Percentiles rank a stretch among this genome's conserved stretches.
Conservation (phyloP, 2,888 invertebrate species). For the Noctua janthe region DNA sequence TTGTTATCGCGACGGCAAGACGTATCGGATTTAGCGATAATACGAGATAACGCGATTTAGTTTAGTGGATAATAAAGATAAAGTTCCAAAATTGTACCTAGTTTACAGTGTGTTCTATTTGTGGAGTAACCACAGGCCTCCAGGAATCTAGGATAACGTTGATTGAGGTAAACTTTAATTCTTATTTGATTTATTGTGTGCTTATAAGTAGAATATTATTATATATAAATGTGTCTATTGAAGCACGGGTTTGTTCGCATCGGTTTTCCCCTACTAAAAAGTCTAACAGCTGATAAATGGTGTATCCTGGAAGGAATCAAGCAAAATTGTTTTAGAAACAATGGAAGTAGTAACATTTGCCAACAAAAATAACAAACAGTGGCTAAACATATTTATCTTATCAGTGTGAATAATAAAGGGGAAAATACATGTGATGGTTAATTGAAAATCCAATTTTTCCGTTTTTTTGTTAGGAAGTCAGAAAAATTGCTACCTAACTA, state of each 20-base stretch:
- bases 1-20: slow-evolving; percentile 61
- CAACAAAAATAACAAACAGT: background rate
- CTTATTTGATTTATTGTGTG: slow-evolving; percentile 23
- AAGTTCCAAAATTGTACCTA: background rate
- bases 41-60: background rate
- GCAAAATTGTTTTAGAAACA: background rate
- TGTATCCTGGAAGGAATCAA: slow-evolving; percentile 38
- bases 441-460: background rate
- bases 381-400: background rate
- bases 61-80: background rate
- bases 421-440: background rate
- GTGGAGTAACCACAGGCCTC: slow-evolving; percentile 1
- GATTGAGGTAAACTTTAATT: slow-evolving; percentile 51
- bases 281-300: background rate
- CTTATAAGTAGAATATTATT: slow-evolving; percentile 27
- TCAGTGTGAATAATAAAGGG: background rate
- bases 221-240: slow-evolving; percentile 2
- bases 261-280: slow-evolving; percentile 43
- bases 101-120: slow-evolving; percentile 1
- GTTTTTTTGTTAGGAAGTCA: background rate
- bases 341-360: background rate
- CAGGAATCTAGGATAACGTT: background rate
- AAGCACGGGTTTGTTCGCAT: slow-evolving; percentile 4
- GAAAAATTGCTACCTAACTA: background rate
- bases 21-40: slow-evolving; percentile 40